These are phyloP conservation scores for Mellivora capensis DNA, from an alignment of 2,113 vertebrate species.

Conservation along the genomic window DNA sequence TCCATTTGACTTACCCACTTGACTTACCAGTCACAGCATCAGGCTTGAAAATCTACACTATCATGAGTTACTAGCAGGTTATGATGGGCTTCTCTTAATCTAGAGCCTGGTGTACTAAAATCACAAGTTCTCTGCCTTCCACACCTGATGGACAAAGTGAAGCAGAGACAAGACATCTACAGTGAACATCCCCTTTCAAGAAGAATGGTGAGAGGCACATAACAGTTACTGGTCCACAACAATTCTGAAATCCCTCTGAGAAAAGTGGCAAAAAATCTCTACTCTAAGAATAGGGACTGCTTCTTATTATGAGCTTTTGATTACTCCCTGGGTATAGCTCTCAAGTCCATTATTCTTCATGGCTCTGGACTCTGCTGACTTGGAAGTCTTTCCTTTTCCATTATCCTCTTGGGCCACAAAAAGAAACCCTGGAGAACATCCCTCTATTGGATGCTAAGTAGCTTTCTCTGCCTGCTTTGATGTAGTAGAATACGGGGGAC, in stretches of 20 bases:
- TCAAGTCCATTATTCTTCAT: not conserved
- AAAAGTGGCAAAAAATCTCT: not conserved
- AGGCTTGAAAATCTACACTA: not conserved
- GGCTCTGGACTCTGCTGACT: not conserved
- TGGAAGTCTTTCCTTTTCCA: not conserved
- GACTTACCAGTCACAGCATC: not conserved
- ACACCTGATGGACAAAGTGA: not conserved
- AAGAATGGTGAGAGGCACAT: not conserved
- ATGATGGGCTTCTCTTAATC: not conserved
- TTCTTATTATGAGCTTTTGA: not conserved
- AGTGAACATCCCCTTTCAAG: not conserved
- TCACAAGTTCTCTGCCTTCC: not conserved
- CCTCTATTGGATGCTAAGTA: not conserved
- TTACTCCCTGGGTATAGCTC: not conserved
- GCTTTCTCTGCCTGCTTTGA: not conserved
- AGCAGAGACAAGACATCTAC: not conserved
- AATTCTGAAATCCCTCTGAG: slow-evolving; percentile 25
- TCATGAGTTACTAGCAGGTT: not conserved
- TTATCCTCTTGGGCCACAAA: not conserved
- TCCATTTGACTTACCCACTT: no score
- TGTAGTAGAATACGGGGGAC: not conserved
- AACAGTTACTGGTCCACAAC: not conserved
- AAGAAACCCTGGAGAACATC: not conserved
- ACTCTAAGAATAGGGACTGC: not conserved
- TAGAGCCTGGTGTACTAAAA: not conserved